Percentiles rank a stretch among this genome's conserved stretches.
These are phyloP conservation scores for Poecilus cupreus DNA, from an alignment of 2,888 invertebrate species.

Conservation along the genomic window DNA sequence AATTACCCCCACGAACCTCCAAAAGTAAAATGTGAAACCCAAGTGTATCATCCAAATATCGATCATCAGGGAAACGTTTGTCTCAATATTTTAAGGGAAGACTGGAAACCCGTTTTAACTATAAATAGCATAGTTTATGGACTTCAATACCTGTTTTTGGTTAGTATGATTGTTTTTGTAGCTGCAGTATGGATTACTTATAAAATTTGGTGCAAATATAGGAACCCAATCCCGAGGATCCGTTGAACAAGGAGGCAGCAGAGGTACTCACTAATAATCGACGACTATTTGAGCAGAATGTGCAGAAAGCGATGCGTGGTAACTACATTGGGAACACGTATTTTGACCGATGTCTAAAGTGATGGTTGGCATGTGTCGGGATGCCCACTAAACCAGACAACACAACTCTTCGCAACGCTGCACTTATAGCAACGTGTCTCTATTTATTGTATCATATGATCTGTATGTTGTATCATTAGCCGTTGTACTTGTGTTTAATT, in stretches of 20 bases:
- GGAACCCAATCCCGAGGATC: conserved; percentile 99
- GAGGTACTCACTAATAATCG: conserved; percentile 96
- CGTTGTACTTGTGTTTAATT: conserved; percentile 17
- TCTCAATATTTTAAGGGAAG: conserved; percentile 96
- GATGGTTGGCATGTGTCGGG: conserved; percentile 72
- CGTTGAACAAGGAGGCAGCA: conserved; percentile 98
- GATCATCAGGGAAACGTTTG: conserved; percentile 98
- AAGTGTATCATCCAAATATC: conserved; percentile 98
- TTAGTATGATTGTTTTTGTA: conserved; percentile 71
- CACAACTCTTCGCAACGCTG: conserved; percentile 48
- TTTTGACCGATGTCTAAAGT: conserved; percentile 97
- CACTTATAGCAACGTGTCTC: conserved; percentile 57
- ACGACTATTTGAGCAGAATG: conserved; percentile 96
- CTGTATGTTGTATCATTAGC: conserved; percentile 55
- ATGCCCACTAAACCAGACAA: conserved; percentile 49
- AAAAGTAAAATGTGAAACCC: conserved; percentile 98
- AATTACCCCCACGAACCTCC: conserved; percentile 99
- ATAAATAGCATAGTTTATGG: conserved; percentile 99
- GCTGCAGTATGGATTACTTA: neutral
- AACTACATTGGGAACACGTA: conserved; percentile 95
- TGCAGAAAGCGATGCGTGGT: conserved; percentile 96
- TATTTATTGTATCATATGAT: conserved; percentile 59
- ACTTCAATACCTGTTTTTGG: conserved; percentile 96
- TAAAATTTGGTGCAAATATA: conserved; percentile 68
- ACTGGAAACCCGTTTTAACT: conserved; percentile 99